phyloP scores from a whole-genome alignment of 30 jellyfish, hydroid and myxozoan species.

The Calvadosia cruxmelitensis region DNA sequence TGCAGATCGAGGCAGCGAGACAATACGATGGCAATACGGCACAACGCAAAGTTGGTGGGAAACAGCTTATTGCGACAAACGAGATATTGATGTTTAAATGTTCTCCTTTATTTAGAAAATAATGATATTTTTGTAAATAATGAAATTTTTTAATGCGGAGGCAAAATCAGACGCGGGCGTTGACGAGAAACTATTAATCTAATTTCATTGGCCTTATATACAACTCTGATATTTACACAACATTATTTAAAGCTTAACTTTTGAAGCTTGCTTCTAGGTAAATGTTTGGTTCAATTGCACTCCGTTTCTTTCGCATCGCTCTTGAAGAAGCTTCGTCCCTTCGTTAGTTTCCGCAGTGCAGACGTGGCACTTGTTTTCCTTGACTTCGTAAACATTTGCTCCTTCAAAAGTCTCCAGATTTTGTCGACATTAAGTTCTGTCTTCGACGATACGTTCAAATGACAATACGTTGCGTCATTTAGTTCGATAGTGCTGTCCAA shows the following conservation, averaged over 20 bases:
- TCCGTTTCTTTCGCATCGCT: not conserved
- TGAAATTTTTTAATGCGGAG: no score
- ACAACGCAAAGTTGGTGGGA: no score
- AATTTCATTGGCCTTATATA: no score
- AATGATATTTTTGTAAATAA: not conserved
- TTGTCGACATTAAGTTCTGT: not conserved
- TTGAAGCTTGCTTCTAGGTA: not conserved
- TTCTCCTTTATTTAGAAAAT: no score
- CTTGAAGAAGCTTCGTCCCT: not conserved
- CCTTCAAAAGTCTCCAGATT: slow-evolving; percentile 2
- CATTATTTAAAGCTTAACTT: not conserved
- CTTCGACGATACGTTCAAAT: not conserved
- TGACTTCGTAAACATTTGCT: not conserved
- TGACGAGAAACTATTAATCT: no score
- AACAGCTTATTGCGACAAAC: no score
- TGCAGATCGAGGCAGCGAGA: no score
- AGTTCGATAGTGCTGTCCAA: not conserved
- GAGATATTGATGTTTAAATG: no score
- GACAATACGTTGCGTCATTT: not conserved
- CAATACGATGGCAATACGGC: no score
- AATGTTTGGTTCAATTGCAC: not conserved
- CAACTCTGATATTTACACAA: not conserved
- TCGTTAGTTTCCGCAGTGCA: not conserved
- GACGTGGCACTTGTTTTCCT: not conserved
- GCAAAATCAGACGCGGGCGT: no score